phyloP scores from a whole-genome alignment of 2,113 vertebrate species.

The Alligator sinensis region DNA sequence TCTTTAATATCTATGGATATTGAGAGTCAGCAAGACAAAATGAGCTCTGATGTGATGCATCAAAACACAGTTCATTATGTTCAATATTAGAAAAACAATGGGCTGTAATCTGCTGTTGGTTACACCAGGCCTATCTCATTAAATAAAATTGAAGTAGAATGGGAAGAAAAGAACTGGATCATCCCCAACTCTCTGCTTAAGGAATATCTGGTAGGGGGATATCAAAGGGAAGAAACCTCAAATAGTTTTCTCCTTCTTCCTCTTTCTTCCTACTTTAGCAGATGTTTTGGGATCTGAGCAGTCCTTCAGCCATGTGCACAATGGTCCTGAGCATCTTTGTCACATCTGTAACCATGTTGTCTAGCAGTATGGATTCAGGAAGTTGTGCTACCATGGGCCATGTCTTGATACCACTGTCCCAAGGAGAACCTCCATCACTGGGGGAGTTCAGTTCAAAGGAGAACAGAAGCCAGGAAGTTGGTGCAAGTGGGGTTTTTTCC shows the following conservation, averaged over 20 bases:
- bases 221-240: background rate
- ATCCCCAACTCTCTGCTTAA: background rate
- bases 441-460: background rate
- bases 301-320: too few relatives aligned
- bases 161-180: background rate
- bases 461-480: background rate
- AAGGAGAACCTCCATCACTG: too few relatives aligned
- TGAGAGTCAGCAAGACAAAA: conserved; percentile 14
- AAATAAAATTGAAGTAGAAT: rapidly evolving
- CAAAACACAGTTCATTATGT: background rate
- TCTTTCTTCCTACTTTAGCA: background rate
- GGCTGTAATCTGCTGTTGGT: background rate
- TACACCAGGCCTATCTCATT: background rate
- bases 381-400: too few relatives aligned
- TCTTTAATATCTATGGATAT: background rate
- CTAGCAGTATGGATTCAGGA: too few relatives aligned
- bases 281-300: background rate
- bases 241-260: background rate
- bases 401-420: background rate
- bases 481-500: too few relatives aligned
- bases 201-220: background rate
- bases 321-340: too few relatives aligned
- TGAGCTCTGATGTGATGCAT: background rate
- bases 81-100: background rate
- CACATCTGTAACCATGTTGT: too few relatives aligned